Evolutionary conservation across 1,140 invertebrate genomes (phyloP), one percentile per base, ranked within the genome.

Genomic region (Drosophila nigromelanica): DNA sequence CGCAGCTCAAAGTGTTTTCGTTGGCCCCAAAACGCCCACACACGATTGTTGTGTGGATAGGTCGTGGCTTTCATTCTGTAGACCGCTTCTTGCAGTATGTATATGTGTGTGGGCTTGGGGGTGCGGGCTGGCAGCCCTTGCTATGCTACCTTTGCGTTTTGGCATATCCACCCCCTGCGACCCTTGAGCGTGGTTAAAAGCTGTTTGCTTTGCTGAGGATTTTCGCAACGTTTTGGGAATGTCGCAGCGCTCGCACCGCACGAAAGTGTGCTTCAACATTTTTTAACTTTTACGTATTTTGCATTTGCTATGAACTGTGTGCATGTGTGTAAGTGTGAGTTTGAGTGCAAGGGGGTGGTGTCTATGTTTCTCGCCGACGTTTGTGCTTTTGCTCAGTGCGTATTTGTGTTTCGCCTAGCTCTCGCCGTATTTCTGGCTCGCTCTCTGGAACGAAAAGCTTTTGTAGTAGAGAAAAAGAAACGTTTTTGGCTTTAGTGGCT

Each of bases 11-110:
- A 78, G 78, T 86, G 78, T 62, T 82, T 63, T 75, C 63, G 58
- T 48, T 47, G 50, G 64, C 69, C 43, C 48, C 68, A 58, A 71
- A 76, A 73, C 83, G 64, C 78, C 76, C 83, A 87, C 76, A 89
- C 83, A 77, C 80, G 73, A 89, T 89, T 89, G 83, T 83, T 89
- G 85, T 89, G 83, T 89, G 83, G 83, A 83, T 89, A 89, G 83
- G 85, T 89, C 83, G 83, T 83, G 83, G 83, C 83, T 89, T 81
- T 73, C 69, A 67, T 76, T 70, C 67, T 74, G 56, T 50, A 62
- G 66, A 40, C 14, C 67, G 59, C 61, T 63, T 64, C 67, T 70
- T 51, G 39, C n/a, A 52, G 15, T 6, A 54, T 40, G 37, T 55
- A 24, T 27, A 7, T 60, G 35, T 37, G 43, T 33, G 30, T 30